Evolutionary conservation across 2,113 vertebrate genomes (phyloP).

Genomic region (Sminthopsis crassicaudata): DNA sequence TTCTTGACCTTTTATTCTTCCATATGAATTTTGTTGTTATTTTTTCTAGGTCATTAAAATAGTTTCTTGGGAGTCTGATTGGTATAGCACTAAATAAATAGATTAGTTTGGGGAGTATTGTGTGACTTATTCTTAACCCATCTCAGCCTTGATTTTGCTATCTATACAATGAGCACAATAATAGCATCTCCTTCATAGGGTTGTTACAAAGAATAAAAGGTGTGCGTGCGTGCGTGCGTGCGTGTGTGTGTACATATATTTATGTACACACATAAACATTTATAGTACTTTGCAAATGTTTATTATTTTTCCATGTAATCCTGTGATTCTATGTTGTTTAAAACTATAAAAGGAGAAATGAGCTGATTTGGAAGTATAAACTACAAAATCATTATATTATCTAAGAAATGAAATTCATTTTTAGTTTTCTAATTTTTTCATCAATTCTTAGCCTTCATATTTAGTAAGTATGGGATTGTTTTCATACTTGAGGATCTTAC

Average conservation of each 20-base stretch:
- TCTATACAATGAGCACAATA: not conserved
- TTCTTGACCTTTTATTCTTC: no score
- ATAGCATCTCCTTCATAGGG: not conserved
- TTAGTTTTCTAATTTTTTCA: conserved; percentile 37
- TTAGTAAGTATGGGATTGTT: conserved; percentile 37
- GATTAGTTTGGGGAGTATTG: no score
- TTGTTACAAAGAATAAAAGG: not conserved
- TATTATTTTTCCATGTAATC: conserved; percentile 24
- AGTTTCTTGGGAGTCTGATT: no score
- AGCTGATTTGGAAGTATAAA: conserved; percentile 4
- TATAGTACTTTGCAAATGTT: not conserved
- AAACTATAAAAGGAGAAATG: conserved; percentile 1
- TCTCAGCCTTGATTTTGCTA: not conserved
- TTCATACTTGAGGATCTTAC: conserved; percentile 38
- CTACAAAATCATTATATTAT: conserved; percentile 35
- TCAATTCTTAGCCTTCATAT: not conserved
- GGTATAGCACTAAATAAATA: no score
- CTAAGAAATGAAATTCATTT: conserved; percentile 30
- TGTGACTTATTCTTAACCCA: not conserved
- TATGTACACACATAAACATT: not conserved
- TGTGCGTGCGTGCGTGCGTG: not conserved
- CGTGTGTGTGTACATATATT: not conserved
- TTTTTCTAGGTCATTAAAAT: no score
- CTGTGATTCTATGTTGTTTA: conserved; percentile 18
- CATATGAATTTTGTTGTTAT: no score